phyloP scores from a whole-genome alignment of 1,140 invertebrate species.

The Spodoptera frugiperda region DNA sequence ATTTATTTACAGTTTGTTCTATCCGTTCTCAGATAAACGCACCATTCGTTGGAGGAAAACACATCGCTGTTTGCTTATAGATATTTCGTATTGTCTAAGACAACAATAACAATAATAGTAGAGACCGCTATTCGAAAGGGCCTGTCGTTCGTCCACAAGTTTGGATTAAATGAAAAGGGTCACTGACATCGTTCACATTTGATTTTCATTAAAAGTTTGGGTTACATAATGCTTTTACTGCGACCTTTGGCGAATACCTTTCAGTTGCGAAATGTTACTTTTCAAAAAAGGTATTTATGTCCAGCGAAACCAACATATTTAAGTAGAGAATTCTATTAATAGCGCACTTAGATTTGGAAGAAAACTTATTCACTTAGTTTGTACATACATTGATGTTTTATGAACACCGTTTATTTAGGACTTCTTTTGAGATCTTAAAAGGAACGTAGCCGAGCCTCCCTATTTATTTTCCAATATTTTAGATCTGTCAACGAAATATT shows the following conservation, averaged over 20 bases:
- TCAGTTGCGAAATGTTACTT: constrained; percentile 16
- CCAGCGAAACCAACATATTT: not conserved
- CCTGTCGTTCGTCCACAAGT: not conserved
- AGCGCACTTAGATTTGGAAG: not conserved
- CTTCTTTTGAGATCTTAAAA: no score
- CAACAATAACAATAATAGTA: constrained; percentile 12
- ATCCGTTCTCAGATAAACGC: constrained; percentile 28
- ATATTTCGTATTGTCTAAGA: not conserved
- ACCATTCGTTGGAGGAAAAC: not conserved
- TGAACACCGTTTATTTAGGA: not conserved
- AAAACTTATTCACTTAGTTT: not conserved
- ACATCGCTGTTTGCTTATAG: constrained; percentile 7
- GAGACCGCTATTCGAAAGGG: not conserved
- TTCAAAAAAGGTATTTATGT: constrained; percentile 17
- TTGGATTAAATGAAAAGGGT: constrained; percentile 9
- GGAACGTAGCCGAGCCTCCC: not conserved
- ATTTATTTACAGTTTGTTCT: constrained; percentile 34
- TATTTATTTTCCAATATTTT: not conserved
- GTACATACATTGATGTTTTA: not conserved
- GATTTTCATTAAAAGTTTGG: constrained; percentile 30
- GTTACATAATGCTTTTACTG: constrained; percentile 18
- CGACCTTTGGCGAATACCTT: constrained; percentile 21
- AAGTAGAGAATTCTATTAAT: constrained; percentile 13
- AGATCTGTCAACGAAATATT: not conserved
- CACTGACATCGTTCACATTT: constrained; percentile 18